Evolutionary conservation across 2,888 invertebrate genomes (phyloP).

Genomic region (Galerucella pusilla): DNA sequence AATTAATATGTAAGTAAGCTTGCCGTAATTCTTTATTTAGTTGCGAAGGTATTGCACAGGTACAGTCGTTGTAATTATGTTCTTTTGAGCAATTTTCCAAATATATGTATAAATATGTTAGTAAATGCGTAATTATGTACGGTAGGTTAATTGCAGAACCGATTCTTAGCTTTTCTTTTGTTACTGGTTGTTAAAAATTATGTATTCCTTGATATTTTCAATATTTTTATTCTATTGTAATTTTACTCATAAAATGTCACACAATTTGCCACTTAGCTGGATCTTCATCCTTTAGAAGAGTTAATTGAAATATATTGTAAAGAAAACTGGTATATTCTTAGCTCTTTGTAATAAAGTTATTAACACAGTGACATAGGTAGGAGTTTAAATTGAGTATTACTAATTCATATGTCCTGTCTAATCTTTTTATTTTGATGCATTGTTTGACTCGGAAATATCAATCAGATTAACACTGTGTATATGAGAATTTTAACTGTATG

Average conservation of each 20-base stretch:
- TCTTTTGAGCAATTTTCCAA: background rate
- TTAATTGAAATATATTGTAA: background rate
- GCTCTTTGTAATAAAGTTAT: background rate
- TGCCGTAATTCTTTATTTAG: slow-evolving; percentile 14
- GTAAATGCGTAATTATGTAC: background rate
- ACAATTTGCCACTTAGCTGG: background rate
- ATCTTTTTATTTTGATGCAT: background rate
- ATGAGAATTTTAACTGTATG: background rate
- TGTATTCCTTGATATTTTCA: background rate
- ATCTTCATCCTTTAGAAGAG: background rate
- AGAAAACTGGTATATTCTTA: background rate
- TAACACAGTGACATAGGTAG: background rate
- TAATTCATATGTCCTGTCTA: background rate
- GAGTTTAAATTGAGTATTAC: background rate
- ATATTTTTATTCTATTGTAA: background rate
- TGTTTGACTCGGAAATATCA: background rate
- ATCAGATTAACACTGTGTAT: background rate
- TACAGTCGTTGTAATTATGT: slow-evolving; percentile 14
- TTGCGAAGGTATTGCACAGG: background rate
- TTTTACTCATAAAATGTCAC: background rate
- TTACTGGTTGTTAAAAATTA: background rate
- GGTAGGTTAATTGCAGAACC: background rate
- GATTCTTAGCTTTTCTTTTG: background rate
- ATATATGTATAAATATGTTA: background rate
- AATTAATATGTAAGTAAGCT: slow-evolving; percentile 32